phyloP scores from a whole-genome alignment of 2,113 vertebrate species.

The Bubo blakistoni region DNA sequence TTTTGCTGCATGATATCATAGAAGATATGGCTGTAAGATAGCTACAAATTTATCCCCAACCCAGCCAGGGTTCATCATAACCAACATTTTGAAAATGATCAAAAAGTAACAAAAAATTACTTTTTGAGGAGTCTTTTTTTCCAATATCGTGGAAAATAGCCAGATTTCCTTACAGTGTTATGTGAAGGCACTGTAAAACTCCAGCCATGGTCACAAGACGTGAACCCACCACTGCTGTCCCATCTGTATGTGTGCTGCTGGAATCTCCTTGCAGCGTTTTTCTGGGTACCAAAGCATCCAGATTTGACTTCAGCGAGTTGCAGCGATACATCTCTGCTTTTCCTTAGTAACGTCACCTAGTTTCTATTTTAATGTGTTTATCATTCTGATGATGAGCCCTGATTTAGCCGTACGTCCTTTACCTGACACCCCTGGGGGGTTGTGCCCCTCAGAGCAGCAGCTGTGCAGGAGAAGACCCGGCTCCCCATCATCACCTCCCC shows the following conservation, averaged over 20 bases:
- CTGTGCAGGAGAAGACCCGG: neutral
- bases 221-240: neutral
- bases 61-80: neutral
- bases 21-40: neutral
- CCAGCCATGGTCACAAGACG: rapidly evolving
- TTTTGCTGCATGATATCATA: neutral
- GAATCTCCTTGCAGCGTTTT: neutral
- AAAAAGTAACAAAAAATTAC: neutral
- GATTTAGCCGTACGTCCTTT: rapidly evolving
- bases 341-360: rapidly evolving
- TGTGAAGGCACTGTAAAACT: neutral
- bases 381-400: neutral
- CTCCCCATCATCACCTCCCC: neutral
- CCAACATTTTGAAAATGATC: neutral
- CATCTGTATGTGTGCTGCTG: rapidly evolving
- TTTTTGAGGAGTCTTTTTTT: neutral
- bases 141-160: rapidly evolving
- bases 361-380: rapidly evolving
- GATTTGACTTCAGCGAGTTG: neutral
- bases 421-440: rapidly evolving
- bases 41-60: neutral
- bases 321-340: neutral
- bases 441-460: neutral
- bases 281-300: neutral
- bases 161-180: rapidly evolving